phyloP scores from a whole-genome alignment of 2,113 vertebrate species.

The Indicator maculatus region DNA sequence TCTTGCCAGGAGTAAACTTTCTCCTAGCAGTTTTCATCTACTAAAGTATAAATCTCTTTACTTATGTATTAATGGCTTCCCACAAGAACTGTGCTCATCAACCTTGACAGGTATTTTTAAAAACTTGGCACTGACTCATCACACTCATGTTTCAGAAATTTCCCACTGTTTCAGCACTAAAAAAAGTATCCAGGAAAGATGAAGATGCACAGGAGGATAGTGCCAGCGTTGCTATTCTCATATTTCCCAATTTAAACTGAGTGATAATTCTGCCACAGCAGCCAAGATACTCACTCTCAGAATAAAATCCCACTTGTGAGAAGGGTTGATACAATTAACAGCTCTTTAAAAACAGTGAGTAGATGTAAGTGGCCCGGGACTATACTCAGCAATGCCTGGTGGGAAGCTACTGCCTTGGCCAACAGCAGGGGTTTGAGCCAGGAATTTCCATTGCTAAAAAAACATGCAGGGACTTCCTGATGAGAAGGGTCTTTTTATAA shows the following conservation, averaged over 20 bases:
- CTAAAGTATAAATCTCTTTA: neutral
- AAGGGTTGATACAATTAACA: slow-evolving; percentile 14
- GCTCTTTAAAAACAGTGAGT: neutral
- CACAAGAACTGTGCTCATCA: neutral
- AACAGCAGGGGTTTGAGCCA: neutral
- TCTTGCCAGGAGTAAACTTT: neutral
- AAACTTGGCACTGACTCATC: slow-evolving; percentile 15
- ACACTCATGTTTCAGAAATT: slow-evolving; percentile 26
- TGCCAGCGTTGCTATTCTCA: slow-evolving; percentile 20
- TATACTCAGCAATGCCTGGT: neutral
- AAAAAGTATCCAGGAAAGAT: neutral
- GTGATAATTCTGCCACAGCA: slow-evolving; percentile 16
- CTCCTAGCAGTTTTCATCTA: neutral
- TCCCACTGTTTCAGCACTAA: neutral
- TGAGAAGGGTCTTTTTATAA: slow-evolving; percentile 15
- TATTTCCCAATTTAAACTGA: slow-evolving; percentile 30
- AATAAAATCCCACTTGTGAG: slow-evolving; percentile 16
- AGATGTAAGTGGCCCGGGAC: slow-evolving; percentile 12
- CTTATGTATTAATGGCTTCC: no score
- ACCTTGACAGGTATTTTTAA: slow-evolving; percentile 1
- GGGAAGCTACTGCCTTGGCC: slow-evolving; percentile 13
- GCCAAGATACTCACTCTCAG: slow-evolving; percentile 39
- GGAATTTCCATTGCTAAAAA: slow-evolving; percentile 35
- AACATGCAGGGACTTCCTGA: neutral
- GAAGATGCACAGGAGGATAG: slow-evolving; percentile 21